A percentile compares a stretch with the other conserved stretches of the same genome.
Conservation (phyloP, 2,113 vertebrate species). For the Peromyscus leucopus region DNA sequence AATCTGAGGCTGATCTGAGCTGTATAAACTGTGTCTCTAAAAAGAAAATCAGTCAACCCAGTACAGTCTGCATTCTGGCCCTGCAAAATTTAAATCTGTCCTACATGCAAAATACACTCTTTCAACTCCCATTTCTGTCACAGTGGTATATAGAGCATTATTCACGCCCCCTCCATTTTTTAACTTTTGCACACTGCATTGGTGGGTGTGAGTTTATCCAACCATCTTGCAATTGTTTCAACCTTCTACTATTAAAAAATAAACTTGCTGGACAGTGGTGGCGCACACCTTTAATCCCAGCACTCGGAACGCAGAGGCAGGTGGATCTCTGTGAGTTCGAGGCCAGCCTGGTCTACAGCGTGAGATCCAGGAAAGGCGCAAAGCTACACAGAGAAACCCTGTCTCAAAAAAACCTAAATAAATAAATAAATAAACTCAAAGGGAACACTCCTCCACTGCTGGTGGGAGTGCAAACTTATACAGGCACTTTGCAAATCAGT, state of each 20-base stretch:
- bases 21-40: neutral
- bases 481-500: too few relatives aligned
- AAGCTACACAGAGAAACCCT: too few relatives aligned
- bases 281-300: too few relatives aligned
- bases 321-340: too few relatives aligned
- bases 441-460: too few relatives aligned
- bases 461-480: too few relatives aligned
- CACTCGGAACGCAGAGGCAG: too few relatives aligned
- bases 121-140: neutral
- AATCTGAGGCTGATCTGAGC: neutral
- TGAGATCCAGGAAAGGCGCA: too few relatives aligned
- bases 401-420: too few relatives aligned
- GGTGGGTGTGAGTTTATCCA: neutral
- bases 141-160: neutral
- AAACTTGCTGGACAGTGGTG: neutral
- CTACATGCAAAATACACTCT: neutral
- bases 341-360: too few relatives aligned
- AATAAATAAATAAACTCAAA: too few relatives aligned
- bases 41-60: neutral
- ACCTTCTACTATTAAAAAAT: slow-evolving; percentile 23
- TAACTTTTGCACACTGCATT: neutral
- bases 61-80: neutral
- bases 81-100: neutral
- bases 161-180: neutral
- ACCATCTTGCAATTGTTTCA: neutral